Percentiles rank a stretch among this genome's conserved stretches.
phyloP scores from a whole-genome alignment of 1,140 invertebrate genomes.

The Cataglyphis hispanica region DNA sequence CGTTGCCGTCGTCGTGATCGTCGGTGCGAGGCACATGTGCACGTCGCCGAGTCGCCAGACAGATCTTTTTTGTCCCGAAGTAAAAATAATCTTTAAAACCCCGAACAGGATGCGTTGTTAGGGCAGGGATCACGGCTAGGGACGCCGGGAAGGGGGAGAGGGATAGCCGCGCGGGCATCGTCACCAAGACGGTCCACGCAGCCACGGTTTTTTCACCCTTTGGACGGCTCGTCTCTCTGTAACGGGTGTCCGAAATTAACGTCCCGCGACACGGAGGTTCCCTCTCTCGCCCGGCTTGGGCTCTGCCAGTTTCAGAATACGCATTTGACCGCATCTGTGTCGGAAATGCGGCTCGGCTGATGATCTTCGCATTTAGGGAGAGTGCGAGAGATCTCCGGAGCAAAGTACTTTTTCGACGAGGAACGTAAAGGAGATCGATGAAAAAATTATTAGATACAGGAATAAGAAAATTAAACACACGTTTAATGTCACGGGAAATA shows the following conservation, averaged over 20 bases:
- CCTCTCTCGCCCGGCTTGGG: neutral
- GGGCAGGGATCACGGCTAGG: conserved; percentile 60
- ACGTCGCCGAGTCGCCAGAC: conserved; percentile 84
- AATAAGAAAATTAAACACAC: neutral
- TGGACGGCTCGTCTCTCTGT: conserved; percentile 81
- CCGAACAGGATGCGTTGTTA: conserved; percentile 85
- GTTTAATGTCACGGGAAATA: neutral
- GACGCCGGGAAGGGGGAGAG: conserved; percentile 56
- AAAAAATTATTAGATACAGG: neutral
- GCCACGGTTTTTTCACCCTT: conserved; percentile 84
- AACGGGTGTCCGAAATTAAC: conserved; percentile 85
- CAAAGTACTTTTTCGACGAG: neutral
- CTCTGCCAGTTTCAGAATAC: neutral
- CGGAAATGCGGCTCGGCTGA: conserved; percentile 42
- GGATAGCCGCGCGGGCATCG: conserved; percentile 78
- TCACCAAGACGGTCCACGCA: conserved; percentile 82
- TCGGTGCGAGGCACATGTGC: conserved; percentile 81
- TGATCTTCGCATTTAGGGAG: neutral
- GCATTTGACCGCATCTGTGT: conserved; percentile 66
- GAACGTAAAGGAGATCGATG: neutral
- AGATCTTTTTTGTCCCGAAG: conserved; percentile 86
- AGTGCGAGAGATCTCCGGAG: neutral
- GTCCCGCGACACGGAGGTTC: conserved; percentile 60
- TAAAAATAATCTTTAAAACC: conserved; percentile 87
- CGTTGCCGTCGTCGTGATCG: conserved; percentile 59